These are phyloP conservation scores for Papilio xuthus DNA, from an alignment of 1,140 invertebrate species.

Conservation along the genomic window DNA sequence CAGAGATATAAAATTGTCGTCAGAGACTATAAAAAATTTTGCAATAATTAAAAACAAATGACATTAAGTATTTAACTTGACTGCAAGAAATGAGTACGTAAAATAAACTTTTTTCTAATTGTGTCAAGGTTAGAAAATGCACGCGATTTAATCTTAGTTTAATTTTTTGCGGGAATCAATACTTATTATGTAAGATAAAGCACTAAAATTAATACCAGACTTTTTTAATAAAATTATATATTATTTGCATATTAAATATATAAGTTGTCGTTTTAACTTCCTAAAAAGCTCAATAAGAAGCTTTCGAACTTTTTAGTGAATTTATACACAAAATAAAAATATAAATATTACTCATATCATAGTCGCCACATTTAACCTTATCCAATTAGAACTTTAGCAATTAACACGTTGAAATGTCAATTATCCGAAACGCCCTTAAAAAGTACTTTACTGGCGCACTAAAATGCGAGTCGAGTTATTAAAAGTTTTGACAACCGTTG, in stretches of 20 bases:
- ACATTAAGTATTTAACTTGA: background rate
- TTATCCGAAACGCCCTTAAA: slow-evolving; percentile 12
- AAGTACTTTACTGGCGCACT: slow-evolving; percentile 28
- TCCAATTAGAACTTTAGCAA: slow-evolving; percentile 29
- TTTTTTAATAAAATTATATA: background rate
- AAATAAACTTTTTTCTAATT: background rate
- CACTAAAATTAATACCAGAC: background rate
- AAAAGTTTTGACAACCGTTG: slow-evolving; percentile 34
- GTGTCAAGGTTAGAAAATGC: background rate
- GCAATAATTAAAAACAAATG: background rate
- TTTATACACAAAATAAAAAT: background rate
- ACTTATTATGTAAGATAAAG: background rate
- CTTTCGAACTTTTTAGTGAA: background rate
- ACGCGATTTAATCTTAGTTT: background rate
- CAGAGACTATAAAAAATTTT: background rate
- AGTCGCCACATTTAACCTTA: background rate
- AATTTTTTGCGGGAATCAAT: background rate
- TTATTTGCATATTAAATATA: background rate
- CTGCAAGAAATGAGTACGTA: background rate
- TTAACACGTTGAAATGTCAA: slow-evolving; percentile 34
- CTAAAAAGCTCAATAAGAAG: background rate
- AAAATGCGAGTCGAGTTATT: slow-evolving; percentile 32
- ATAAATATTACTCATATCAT: background rate
- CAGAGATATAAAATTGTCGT: background rate
- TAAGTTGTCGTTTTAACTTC: background rate